phyloP scores from a whole-genome alignment of 2,797 vertebrate species.

The Cuculus canorus region DNA sequence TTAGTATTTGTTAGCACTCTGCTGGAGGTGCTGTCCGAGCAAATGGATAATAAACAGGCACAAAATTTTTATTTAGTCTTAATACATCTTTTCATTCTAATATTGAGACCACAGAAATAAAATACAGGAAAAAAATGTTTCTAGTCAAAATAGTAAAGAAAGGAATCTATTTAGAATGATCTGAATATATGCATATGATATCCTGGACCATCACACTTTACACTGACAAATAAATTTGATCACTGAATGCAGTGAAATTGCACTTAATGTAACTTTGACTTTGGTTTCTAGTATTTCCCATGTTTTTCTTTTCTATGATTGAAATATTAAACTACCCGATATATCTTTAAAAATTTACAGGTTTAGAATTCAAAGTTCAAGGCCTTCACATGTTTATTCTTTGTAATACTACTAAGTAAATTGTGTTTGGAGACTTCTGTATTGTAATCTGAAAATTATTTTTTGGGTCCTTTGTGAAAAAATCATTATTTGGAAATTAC shows the following conservation, averaged over 20 bases:
- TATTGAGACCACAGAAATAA: not conserved
- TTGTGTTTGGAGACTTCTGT: not conserved
- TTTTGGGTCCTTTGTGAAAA: slow-evolving; percentile 53
- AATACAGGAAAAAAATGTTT: not conserved
- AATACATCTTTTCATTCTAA: not conserved
- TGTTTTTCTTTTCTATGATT: not conserved
- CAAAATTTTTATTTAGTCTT: not conserved
- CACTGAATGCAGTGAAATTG: not conserved
- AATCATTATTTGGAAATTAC: slow-evolving; percentile 78
- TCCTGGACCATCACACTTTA: not conserved
- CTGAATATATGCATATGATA: not conserved
- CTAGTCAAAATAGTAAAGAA: not conserved
- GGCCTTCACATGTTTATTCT: not conserved
- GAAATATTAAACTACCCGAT: not conserved
- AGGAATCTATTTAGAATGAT: not conserved
- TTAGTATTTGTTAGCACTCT: not conserved
- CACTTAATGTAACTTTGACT: not conserved
- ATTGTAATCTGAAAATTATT: slow-evolving; percentile 10
- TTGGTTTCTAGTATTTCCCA: not conserved
- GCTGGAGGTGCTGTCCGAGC: not conserved
- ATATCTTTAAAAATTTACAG: not conserved
- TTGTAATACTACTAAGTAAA: not conserved
- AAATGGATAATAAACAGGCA: not conserved
- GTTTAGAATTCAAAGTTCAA: not conserved
- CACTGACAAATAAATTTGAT: not conserved